Evolutionary conservation across 2,113 vertebrate genomes (phyloP).

Genomic region (Lepus europaeus): DNA sequence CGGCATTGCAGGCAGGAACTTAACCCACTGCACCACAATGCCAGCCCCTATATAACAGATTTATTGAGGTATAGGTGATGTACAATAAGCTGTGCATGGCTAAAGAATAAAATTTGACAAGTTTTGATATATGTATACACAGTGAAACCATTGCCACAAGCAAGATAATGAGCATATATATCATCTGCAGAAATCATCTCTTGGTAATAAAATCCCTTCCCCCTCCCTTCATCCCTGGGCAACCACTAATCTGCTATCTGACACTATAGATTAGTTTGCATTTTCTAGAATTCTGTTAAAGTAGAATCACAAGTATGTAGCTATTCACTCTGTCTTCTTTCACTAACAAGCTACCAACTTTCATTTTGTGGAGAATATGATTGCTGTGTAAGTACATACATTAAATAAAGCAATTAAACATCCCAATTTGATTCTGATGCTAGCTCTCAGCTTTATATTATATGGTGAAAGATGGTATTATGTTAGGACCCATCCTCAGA

Average conservation of each 20-base stretch:
- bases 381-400: not conserved
- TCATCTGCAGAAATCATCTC: not conserved
- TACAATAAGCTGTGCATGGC: not conserved
- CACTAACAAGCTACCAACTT: not conserved
- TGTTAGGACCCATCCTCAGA: not conserved
- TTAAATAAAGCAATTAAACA: not conserved
- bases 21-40: too few relatives aligned
- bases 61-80: conserved; percentile 9
- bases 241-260: not conserved
- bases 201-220: not conserved
- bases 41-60: not conserved
- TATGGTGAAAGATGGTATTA: not conserved
- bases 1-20: too few relatives aligned
- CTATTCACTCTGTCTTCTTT: not conserved
- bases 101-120: conserved; percentile 17
- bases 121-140: not conserved
- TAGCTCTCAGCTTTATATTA: not conserved
- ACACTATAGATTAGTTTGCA: not conserved
- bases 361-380: not conserved
- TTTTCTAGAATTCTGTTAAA: conserved; percentile 52
- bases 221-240: not conserved
- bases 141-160: not conserved
- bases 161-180: not conserved
- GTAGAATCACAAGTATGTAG: not conserved
- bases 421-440: not conserved